Conservation (phyloP, 1,140 invertebrate species). For the Colletes gigas region DNA sequence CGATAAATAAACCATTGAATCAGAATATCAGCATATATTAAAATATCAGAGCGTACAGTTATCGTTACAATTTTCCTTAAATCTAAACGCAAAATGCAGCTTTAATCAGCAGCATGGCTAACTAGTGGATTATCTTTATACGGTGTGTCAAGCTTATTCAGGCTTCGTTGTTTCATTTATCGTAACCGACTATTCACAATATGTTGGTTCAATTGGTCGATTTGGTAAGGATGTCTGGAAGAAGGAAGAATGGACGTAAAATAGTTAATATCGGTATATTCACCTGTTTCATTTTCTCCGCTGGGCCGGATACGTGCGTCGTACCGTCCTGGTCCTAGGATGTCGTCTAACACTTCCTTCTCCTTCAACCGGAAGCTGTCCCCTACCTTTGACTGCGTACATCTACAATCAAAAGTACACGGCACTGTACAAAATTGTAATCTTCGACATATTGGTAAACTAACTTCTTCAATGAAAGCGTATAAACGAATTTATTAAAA, state of each 20-base stretch:
- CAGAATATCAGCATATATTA: neutral
- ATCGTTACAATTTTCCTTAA: neutral
- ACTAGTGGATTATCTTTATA: neutral
- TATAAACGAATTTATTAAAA: too few species aligned
- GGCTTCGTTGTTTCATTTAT: slow-evolving; percentile 12
- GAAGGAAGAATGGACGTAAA: slow-evolving; percentile 40
- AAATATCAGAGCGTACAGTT: neutral
- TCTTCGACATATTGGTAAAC: too few species aligned
- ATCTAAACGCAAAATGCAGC: neutral
- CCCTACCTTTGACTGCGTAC: slow-evolving; percentile 82
- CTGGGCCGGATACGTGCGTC: slow-evolving; percentile 95
- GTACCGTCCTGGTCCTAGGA: slow-evolving; percentile 93
- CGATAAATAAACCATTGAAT: neutral
- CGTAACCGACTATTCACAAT: slow-evolving; percentile 32
- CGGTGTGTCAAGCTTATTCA: slow-evolving; percentile 1
- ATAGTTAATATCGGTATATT: slow-evolving; percentile 78
- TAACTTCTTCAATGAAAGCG: too few species aligned
- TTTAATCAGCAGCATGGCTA: neutral
- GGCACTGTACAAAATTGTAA: neutral
- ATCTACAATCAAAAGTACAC: slow-evolving; percentile 70
- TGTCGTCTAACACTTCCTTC: slow-evolving; percentile 95
- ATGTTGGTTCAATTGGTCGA: slow-evolving; percentile 32
- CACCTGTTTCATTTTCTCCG: slow-evolving; percentile 95
- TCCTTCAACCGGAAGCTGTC: slow-evolving; percentile 94
- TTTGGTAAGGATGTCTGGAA: slow-evolving; percentile 46